Conservation (phyloP, 2,888 invertebrate genomes). For the Thalpophila matura region DNA sequence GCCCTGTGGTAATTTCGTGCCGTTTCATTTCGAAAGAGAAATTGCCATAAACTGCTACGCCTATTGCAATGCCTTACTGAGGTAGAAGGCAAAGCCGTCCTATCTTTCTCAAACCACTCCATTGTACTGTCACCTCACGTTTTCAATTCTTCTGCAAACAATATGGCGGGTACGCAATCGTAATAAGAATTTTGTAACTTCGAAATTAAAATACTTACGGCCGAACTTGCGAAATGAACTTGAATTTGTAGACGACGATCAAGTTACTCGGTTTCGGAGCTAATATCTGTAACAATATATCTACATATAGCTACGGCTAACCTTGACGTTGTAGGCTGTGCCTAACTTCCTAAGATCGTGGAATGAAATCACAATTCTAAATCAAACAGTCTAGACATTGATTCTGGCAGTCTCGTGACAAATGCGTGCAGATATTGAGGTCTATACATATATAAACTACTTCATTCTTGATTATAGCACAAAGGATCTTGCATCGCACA, state of each 20-base stretch:
- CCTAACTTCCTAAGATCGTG: slow-evolving; percentile 14
- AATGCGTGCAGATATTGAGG: slow-evolving; percentile 28
- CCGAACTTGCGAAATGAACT: slow-evolving; percentile 49
- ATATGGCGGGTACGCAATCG: slow-evolving; percentile 42
- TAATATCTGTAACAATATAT: slow-evolving; percentile 8
- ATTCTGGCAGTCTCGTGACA: slow-evolving; percentile 34
- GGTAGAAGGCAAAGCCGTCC: slow-evolving; percentile 28
- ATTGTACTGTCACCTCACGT: slow-evolving; percentile 56
- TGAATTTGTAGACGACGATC: slow-evolving; percentile 32
- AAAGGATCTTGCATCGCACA: too few relatives aligned
- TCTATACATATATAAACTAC: slow-evolving; percentile 6
- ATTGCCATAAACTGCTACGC: slow-evolving; percentile 48
- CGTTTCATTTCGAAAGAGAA: slow-evolving; percentile 53
- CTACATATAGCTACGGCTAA: background rate
- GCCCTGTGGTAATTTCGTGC: slow-evolving; percentile 37
- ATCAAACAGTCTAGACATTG: slow-evolving; percentile 47
- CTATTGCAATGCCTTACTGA: slow-evolving; percentile 46
- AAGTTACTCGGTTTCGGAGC: slow-evolving; percentile 22
- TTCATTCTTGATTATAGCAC: slow-evolving; percentile 12
- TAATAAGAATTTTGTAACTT: slow-evolving; percentile 45
- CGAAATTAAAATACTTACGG: slow-evolving; percentile 52
- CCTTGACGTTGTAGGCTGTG: slow-evolving; percentile 20
- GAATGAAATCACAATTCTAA: slow-evolving; percentile 41
- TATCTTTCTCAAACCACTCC: slow-evolving; percentile 41
- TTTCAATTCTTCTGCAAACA: slow-evolving; percentile 55